Evolutionary conservation across 2,888 invertebrate species (phyloP).

Genomic region (Phaonia tiefii): DNA sequence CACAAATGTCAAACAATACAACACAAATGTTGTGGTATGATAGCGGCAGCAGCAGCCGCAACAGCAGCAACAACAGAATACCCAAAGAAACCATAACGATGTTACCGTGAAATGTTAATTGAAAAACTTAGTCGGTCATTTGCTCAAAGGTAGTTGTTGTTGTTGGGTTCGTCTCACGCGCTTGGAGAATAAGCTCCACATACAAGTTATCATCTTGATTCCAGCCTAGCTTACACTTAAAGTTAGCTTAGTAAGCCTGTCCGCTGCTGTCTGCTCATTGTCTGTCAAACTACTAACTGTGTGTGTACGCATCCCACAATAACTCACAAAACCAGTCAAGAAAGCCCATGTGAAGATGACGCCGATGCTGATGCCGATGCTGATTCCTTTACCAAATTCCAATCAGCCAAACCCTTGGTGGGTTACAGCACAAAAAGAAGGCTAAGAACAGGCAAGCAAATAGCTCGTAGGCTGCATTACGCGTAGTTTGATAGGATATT

Average conservation of each 20-base stretch:
- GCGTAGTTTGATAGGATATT: not conserved
- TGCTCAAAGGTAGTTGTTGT: not conserved
- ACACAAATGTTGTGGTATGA: not conserved
- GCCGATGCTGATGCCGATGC: constrained; percentile 35
- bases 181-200: constrained; percentile 11
- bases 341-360: no score
- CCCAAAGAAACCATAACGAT: constrained; percentile 28
- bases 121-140: constrained; percentile 31
- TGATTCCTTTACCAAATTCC: constrained; percentile 40
- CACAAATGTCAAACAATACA: constrained; percentile 75
- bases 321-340: constrained; percentile 48
- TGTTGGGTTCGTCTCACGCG: not conserved
- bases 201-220: not conserved
- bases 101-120: constrained; percentile 56
- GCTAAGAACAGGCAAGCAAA: no score
- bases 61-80: constrained; percentile 59
- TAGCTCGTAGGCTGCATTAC: no score
- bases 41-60: constrained; percentile 54
- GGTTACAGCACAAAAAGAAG: no score
- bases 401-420: constrained; percentile 9
- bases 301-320: constrained; percentile 51
- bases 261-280: constrained; percentile 56
- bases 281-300: constrained; percentile 34
- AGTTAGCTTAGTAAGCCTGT: constrained; percentile 41
- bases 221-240: no score